phyloP scores from a whole-genome alignment of 92 coral and sea anemone species.

The Actinernus sp. region DNA sequence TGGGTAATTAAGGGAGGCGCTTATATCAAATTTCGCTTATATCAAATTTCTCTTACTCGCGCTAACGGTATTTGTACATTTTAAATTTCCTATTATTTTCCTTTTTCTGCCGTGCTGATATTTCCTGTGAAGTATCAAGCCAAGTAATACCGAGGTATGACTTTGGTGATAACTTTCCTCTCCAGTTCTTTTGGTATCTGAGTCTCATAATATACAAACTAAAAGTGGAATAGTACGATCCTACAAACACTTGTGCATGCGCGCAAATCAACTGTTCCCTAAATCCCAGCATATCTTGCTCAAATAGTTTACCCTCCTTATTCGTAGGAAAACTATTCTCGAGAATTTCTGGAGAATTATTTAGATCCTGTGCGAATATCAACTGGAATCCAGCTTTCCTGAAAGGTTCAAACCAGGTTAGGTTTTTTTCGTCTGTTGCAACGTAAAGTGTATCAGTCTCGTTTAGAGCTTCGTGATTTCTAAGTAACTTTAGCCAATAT shows the following conservation, averaged over 20 bases:
- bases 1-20: no score
- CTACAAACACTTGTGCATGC: constrained; percentile 75
- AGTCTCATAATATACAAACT: constrained; percentile 76
- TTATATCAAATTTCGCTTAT: no score
- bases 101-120: no score
- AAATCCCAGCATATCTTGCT: constrained; percentile 83
- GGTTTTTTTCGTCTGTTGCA: constrained; percentile 90
- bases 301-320: neutral
- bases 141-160: constrained; percentile 65
- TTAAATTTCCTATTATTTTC: no score
- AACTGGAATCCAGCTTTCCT: constrained; percentile 78
- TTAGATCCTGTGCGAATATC: constrained; percentile 76
- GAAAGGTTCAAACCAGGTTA: constrained; percentile 88
- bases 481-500: constrained; percentile 61
- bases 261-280: constrained; percentile 94
- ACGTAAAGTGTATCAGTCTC: constrained; percentile 77
- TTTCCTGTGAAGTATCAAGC: constrained; percentile 19
- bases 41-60: no score
- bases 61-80: no score
- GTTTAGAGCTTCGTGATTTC: constrained; percentile 45
- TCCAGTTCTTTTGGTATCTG: constrained; percentile 72
- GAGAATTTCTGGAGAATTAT: constrained; percentile 3
- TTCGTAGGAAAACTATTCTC: neutral
- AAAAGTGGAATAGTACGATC: constrained; percentile 94
- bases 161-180: constrained; percentile 46